Base-by-base conservation (phyloP, 2,113 vertebrate species). In the Triplophysa tibetana region DNA sequence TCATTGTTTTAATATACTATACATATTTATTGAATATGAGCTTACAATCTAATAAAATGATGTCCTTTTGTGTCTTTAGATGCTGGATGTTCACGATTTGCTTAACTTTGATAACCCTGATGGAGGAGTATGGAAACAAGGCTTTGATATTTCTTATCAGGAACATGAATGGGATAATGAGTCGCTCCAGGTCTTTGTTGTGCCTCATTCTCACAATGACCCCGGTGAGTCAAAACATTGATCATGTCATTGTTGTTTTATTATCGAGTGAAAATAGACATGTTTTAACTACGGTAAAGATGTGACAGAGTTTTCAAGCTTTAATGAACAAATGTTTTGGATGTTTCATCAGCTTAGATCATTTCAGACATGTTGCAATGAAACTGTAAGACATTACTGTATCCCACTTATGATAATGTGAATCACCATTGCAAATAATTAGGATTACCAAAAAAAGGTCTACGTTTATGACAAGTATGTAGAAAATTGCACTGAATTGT, bases 121-220 rank as follows among this genome's bases (percentile, higher is more conserved):
- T 84, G 97, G 96, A 58, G 96, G 97, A 0, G 94, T 93, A 81
- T 98, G 97, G 97, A 98, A 98, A 80, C 97, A 98, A 90, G 97
- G 97, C 11, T 98, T 98, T 58, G 93, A 96, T 52, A 97, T 98
- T 83, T 88, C 85, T 8, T 98, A 98, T 83, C 83, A 87, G 17
- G 89, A 90, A 24, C 82, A 95, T 24, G 95, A 97, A 67, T 97
- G 96, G 96, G 93, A 95, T 41, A 76, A 74, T 48, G 91, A 95
- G 77, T 93, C 93, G 0, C 94, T 98, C 81, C 95, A 97, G 66
- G 90, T 98, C 66, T 95, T 97, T 81, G 92, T 98, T 56, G 94
- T 98, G 33, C 96, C 97, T 77, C 97, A 98, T 82, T 98, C 97
- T 0, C 97, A 98, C 88, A 98, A 98, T 72, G 97, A 98, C 87